Percentiles rank a stretch among this genome's conserved stretches.
phyloP scores from a whole-genome alignment of 2,888 invertebrate genomes.

The Craniophora ligustri region DNA sequence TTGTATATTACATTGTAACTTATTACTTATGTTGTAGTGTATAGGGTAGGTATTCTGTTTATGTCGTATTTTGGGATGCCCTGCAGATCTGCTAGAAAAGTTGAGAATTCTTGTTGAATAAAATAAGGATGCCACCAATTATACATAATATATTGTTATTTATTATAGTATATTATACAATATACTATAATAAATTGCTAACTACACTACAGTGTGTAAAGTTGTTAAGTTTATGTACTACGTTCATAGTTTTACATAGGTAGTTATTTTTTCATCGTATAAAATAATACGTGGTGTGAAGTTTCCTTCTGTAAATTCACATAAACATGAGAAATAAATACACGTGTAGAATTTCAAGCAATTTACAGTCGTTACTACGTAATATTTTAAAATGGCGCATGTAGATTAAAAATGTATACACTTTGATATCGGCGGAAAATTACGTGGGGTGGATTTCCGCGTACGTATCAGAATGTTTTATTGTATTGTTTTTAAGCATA shows the following conservation, averaged over 20 bases:
- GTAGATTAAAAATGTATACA: constrained; percentile 29
- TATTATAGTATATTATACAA: no score
- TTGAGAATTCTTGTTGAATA: no score
- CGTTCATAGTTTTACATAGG: no score
- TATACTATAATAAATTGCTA: no score
- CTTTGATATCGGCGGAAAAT: constrained; percentile 36
- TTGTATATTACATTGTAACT: constrained; percentile 1
- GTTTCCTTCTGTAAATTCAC: constrained; percentile 2
- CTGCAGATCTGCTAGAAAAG: no score
- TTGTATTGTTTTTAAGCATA: not conserved
- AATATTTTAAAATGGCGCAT: constrained; percentile 15
- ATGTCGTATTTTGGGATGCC: not conserved
- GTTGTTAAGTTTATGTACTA: no score
- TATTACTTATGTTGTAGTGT: constrained; percentile 19
- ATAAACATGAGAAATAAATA: constrained; percentile 22
- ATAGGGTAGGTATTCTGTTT: constrained; percentile 1
- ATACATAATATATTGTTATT: no score
- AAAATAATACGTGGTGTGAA: not conserved
- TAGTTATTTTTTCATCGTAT: not conserved
- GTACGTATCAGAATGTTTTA: constrained; percentile 8
- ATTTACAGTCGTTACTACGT: constrained; percentile 11
- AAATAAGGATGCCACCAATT: no score
- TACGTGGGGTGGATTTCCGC: constrained; percentile 15
- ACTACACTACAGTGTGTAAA: no score
- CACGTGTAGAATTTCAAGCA: constrained; percentile 27